phyloP scores from a whole-genome alignment of 2,113 vertebrate genomes.

The Callospermophilus lateralis region DNA sequence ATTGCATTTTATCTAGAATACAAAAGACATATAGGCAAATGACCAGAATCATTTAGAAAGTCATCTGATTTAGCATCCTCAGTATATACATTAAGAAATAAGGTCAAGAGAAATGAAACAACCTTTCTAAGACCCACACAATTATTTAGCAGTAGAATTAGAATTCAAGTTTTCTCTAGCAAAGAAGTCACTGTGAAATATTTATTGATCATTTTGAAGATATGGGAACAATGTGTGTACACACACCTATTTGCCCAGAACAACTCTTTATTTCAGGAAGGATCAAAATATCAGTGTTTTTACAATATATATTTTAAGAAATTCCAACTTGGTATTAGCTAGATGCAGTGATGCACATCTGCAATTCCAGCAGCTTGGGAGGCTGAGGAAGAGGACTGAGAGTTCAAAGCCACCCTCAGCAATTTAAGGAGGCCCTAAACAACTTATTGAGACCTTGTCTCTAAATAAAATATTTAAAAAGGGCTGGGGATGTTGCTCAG shows the following conservation, averaged over 20 bases:
- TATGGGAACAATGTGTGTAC: not conserved
- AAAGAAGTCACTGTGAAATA: not conserved
- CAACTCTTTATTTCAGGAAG: not conserved
- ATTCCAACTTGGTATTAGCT: not conserved
- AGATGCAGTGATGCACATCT: too few species aligned
- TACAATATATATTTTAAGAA: not conserved
- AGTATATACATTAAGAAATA: not conserved
- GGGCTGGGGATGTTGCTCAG: too few species aligned
- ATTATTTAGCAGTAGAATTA: not conserved
- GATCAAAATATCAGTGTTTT: not conserved
- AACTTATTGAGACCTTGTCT: too few species aligned
- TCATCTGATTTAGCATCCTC: not conserved
- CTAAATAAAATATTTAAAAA: too few species aligned
- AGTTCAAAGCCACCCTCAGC: too few species aligned
- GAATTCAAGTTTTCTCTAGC: not conserved
- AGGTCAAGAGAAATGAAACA: not conserved
- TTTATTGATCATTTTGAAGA: not conserved
- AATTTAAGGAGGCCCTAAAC: too few species aligned
- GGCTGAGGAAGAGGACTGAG: too few species aligned
- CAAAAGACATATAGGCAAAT: not conserved
- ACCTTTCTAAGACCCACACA: not conserved
- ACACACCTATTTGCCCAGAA: not conserved
- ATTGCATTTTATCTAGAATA: slow-evolving; percentile 6
- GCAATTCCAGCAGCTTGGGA: too few species aligned
- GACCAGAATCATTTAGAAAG: not conserved